A percentile compares a stretch with the other conserved stretches of the same genome.
phyloP scores from a whole-genome alignment of 2,113 vertebrate species.

The Archilochus colubris region DNA sequence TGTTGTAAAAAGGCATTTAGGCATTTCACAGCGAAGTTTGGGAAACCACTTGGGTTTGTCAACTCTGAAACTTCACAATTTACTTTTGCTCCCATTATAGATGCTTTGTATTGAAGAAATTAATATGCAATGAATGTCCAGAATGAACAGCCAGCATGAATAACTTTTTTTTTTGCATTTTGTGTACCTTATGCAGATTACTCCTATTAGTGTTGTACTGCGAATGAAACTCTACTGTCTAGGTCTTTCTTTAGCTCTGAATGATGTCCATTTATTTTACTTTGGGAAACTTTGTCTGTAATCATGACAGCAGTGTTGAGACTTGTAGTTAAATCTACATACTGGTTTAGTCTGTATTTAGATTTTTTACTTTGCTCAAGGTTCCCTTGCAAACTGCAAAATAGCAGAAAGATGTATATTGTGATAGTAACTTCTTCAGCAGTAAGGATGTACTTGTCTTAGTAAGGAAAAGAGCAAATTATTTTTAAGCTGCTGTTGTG shows the following conservation, averaged over 20 bases:
- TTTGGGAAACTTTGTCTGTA: background rate
- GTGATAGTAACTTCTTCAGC: background rate
- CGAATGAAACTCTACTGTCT: background rate
- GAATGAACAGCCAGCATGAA: background rate
- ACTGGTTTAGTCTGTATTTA: background rate
- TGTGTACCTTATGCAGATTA: background rate
- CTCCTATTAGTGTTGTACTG: background rate
- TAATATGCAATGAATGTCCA: background rate
- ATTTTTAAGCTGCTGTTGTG: background rate
- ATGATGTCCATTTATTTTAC: background rate
- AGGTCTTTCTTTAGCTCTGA: background rate
- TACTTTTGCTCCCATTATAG: background rate
- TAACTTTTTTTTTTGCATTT: background rate
- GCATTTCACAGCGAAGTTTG: background rate
- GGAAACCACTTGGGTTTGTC: background rate
- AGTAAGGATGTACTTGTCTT: background rate
- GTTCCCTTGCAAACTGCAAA: background rate
- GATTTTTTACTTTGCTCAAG: background rate
- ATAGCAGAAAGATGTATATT: background rate
- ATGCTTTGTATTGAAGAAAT: background rate
- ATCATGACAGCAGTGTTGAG: background rate
- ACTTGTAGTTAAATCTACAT: background rate
- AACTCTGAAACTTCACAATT: background rate
- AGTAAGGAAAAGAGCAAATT: background rate
- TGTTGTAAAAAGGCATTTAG: slow-evolving; percentile 18